Conservation (phyloP, 2,113 vertebrate species). For the Pituophis catenifer region DNA sequence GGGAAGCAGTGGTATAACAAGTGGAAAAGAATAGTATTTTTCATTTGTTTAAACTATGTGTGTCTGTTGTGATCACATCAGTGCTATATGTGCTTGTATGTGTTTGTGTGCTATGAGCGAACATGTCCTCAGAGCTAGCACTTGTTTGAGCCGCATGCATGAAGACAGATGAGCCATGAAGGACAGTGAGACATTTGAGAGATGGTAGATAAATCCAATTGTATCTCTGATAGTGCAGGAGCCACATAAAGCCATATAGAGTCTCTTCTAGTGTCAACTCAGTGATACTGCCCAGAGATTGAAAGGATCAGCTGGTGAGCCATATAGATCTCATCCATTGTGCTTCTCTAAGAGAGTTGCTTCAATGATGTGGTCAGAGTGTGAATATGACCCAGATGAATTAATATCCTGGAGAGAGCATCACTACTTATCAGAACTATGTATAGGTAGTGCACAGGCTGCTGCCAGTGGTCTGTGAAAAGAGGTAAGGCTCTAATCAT, state of each 20-base stretch:
- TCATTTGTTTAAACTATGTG: neutral
- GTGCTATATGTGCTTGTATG: neutral
- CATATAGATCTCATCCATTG: neutral
- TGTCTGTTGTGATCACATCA: neutral
- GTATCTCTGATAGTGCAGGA: neutral
- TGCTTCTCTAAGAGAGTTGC: neutral
- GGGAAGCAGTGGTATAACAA: neutral
- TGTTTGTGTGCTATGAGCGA: neutral
- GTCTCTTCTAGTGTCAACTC: neutral
- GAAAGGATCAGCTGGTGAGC: neutral
- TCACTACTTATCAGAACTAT: neutral
- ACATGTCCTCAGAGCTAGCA: neutral
- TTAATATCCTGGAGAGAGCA: neutral
- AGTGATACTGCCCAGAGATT: neutral
- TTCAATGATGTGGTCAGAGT: neutral
- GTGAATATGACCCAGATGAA: neutral
- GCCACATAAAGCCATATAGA: neutral
- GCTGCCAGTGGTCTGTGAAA: neutral
- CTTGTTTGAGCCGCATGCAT: neutral
- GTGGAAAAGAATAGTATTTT: neutral
- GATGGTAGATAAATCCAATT: neutral
- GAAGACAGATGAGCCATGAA: neutral
- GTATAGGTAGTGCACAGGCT: neutral
- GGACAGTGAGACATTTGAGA: neutral
- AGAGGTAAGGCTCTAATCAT: neutral